Evolutionary conservation across 2,888 invertebrate genomes (phyloP), one percentile per base, ranked within the genome.

Genomic region (Euproctis similis): DNA sequence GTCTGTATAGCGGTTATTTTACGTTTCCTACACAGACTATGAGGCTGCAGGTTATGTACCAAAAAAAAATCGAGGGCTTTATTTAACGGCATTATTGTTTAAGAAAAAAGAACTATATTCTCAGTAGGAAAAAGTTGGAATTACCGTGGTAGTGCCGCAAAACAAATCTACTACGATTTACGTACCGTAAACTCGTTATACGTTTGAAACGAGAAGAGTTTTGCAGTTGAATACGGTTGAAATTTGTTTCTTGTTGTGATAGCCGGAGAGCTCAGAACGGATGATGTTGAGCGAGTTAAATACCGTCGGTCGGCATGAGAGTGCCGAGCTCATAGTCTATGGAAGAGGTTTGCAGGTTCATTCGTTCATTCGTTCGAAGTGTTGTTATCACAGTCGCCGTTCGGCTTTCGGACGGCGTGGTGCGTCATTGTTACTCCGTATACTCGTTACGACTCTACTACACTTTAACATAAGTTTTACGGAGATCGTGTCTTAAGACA

Each of bases 151-250:
- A 48, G 47, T 53, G 52, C 60, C 63, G 59, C 69, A 76, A 76
- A 78, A 76, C 78, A 80, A 80, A 80, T 78, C 71, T 69, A 80
- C 77, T 71, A 74, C 78, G 74, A 75, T 81, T 81, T 77, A 80
- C 78, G 81, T 77, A 77, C 78, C 77, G 80, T 81, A 81, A 81
- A 77, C 77, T 80, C 77, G 77, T 77, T 77, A 77, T 75, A 73
- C 69, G 71, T 70, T 69, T 55, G 53, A 61, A 69, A 64, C 67
- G 71, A 71, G 63, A 59, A 63, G 69, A n/a, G 62, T 65, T 66
- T 64, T 59, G 65, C 53, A 45, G 53, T 36, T 36, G 41, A 28
- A 47, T 43, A 44, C 42, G 42, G 52, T 61, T 55, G 57, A 54
- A 76, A 56, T 62, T 59, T 74, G 68, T 61, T 46, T 57, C 67